phyloP scores from a whole-genome alignment of 1,140 invertebrate species.

The Olivierus martensii region DNA sequence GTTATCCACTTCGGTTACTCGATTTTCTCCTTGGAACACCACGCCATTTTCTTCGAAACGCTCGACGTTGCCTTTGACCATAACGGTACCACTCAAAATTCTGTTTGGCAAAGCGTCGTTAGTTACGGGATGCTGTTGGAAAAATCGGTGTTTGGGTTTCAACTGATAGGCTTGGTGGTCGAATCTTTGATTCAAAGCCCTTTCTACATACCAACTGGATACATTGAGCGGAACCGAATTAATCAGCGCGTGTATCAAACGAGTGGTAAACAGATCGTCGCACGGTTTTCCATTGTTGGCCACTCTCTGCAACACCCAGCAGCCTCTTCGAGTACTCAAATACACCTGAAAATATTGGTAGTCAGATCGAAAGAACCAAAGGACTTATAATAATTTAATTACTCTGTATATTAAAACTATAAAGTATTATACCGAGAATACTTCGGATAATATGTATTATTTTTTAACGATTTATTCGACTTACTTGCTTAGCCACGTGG shows the following conservation, averaged over 20 bases:
- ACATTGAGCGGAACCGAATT: conserved; percentile 25
- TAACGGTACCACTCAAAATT: conserved; percentile 34
- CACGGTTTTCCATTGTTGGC: conserved; percentile 26
- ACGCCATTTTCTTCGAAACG: conserved; percentile 27
- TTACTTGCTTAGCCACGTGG: too few species aligned
- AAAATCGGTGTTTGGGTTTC: conserved; percentile 32
- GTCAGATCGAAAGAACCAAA: too few species aligned
- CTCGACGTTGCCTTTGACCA: conserved; percentile 30
- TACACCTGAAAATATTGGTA: too few species aligned
- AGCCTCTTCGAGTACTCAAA: conserved; percentile 34
- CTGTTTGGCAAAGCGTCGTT: conserved; percentile 40
- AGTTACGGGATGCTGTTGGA: conserved; percentile 39
- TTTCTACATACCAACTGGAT: too few species aligned
- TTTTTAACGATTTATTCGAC: too few species aligned
- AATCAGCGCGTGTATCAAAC: conserved; percentile 28
- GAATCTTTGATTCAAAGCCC: conserved; percentile 27
- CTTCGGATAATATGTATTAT: too few species aligned
- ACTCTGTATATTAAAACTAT: too few species aligned
- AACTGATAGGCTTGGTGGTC: conserved; percentile 36
- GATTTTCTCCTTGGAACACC: conserved; percentile 24
- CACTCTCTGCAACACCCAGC: conserved; percentile 34
- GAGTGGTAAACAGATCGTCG: too few species aligned
- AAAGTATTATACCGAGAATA: too few species aligned
- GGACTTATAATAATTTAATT: too few species aligned
- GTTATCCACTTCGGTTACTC: conserved; percentile 23